Evolutionary conservation across 1,140 invertebrate genomes (phyloP).

Genomic region (Pseudomyrmex sp.): DNA sequence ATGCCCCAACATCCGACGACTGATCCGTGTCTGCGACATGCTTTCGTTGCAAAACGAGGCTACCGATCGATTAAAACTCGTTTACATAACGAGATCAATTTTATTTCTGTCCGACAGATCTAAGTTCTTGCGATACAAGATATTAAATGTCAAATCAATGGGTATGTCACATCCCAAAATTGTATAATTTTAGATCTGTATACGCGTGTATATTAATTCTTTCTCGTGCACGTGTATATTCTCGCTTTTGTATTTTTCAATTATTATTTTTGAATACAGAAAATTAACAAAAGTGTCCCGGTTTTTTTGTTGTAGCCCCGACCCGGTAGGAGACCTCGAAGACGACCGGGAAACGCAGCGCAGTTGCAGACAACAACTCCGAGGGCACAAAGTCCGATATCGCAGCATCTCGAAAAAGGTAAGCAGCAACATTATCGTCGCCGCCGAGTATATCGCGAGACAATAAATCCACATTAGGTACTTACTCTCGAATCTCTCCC

Average conservation of each 20-base stretch:
- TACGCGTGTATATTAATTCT: no score
- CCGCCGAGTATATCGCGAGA: no score
- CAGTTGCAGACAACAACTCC: constrained; percentile 79
- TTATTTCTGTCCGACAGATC: background rate
- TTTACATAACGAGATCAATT: constrained; percentile 8
- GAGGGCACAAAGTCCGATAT: constrained; percentile 80
- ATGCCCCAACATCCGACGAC: constrained; percentile 19
- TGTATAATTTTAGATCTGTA: no score
- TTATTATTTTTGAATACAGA: background rate
- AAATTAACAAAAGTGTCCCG: background rate
- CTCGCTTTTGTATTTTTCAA: no score
- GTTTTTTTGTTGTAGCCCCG: constrained; percentile 78
- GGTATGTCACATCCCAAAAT: no score
- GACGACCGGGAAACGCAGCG: constrained; percentile 80
- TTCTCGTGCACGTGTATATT: no score
- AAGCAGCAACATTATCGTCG: constrained; percentile 16
- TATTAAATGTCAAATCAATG: background rate
- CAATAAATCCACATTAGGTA: no score
- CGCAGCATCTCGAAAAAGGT: constrained; percentile 83
- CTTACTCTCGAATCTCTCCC: no score
- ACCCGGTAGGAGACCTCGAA: constrained; percentile 81
- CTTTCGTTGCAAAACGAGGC: background rate
- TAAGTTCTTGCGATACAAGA: background rate
- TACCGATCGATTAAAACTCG: background rate
- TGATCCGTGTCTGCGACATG: background rate